Evolutionary conservation across 2,888 invertebrate genomes (phyloP).

Genomic region (Ormyrus labotus): DNA sequence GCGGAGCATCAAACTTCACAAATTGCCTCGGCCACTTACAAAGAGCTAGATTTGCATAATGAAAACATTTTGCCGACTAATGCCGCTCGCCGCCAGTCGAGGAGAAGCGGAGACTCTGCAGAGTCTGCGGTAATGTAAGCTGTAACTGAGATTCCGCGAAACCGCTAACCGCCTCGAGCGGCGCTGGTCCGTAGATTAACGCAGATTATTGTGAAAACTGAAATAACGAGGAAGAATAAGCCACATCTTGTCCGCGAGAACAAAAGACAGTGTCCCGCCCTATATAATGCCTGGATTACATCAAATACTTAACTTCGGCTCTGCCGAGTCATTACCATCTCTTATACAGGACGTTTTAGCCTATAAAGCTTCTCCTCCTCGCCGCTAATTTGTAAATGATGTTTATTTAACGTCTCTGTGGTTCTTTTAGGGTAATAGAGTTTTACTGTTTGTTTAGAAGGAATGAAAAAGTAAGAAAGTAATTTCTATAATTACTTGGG

Average conservation of each 20-base stretch:
- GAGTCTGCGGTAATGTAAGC: constrained; percentile 55
- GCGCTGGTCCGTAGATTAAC: not conserved
- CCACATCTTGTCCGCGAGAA: not conserved
- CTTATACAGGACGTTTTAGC: no score
- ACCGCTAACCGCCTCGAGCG: constrained; percentile 55
- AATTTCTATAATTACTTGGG: no score
- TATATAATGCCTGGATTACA: not conserved
- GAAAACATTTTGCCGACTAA: constrained; percentile 60
- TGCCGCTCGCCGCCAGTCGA: constrained; percentile 45
- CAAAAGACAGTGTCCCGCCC: not conserved
- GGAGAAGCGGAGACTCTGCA: not conserved
- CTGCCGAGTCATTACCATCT: no score
- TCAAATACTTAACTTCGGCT: no score
- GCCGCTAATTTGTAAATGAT: no score
- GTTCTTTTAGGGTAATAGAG: no score
- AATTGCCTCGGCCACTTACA: constrained; percentile 53
- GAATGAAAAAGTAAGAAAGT: no score
- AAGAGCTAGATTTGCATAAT: constrained; percentile 65
- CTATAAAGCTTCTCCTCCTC: no score
- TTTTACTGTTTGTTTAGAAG: no score
- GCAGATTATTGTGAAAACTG: constrained; percentile 14
- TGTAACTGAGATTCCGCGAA: constrained; percentile 61
- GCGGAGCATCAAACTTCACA: constrained; percentile 29
- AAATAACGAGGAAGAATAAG: constrained; percentile 7
- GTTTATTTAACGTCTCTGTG: no score